Percentiles rank a stretch among this genome's conserved stretches.
Conservation (phyloP, 2,797 vertebrate genomes). For the Premnoplex brunnescens region DNA sequence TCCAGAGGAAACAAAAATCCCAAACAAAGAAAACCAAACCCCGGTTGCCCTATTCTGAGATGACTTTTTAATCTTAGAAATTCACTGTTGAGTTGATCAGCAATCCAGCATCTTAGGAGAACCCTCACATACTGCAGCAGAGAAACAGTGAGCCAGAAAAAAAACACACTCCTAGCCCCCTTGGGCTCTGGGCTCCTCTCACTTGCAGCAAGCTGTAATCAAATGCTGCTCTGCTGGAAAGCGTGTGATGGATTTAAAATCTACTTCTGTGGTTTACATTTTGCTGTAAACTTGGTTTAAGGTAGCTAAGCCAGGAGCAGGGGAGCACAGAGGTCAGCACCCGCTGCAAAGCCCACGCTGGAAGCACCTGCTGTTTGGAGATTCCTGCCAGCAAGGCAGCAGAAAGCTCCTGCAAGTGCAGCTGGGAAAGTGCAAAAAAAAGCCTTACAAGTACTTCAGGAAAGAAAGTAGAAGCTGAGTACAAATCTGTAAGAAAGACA, state of each 20-base stretch:
- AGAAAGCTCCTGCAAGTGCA: neutral
- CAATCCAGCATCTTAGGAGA: neutral
- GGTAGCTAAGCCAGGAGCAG: neutral
- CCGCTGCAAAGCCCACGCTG: neutral
- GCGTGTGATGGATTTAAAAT: neutral
- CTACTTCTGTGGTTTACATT: neutral
- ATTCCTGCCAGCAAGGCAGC: neutral
- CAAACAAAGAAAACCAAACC: neutral
- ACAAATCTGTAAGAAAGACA: neutral
- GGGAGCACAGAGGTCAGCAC: neutral
- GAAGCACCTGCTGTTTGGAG: neutral
- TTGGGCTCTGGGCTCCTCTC: neutral
- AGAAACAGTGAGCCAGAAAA: neutral
- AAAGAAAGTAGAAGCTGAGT: neutral
- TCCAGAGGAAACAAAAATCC: neutral
- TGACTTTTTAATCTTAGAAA: neutral
- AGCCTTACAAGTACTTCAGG: neutral
- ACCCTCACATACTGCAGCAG: neutral
- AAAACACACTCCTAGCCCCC: neutral
- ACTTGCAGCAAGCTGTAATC: neutral
- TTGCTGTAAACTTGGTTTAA: neutral
- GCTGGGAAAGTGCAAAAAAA: neutral
- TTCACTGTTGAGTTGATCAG: neutral
- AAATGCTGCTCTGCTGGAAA: neutral
- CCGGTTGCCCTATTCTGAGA: neutral